A percentile compares a stretch with the other conserved stretches of the same genome.
Evolutionary conservation across 2,888 invertebrate species (phyloP).

Genomic region (Caenorhabditis angaria): DNA sequence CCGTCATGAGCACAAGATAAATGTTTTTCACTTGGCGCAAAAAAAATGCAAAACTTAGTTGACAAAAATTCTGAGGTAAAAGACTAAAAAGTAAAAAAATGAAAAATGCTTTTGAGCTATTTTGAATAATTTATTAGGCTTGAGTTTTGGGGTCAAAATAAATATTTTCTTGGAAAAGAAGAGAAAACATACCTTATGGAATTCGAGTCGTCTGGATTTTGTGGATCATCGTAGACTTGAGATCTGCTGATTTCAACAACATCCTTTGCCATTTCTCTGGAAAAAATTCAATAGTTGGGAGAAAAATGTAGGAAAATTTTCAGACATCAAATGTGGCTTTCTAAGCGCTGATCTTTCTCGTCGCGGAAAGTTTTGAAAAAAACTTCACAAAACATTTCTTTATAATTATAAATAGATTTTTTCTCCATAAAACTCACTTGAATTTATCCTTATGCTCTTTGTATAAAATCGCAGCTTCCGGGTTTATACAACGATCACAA

Average conservation of each 20-base stretch:
- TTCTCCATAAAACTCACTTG: constrained; percentile 32
- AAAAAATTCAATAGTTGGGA: constrained; percentile 9
- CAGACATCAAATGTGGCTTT: no score
- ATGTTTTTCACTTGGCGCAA: background rate
- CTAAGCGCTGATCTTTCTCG: no score
- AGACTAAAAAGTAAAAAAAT: background rate
- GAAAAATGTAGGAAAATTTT: background rate
- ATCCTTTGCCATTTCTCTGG: constrained; percentile 38
- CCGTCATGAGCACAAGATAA: no score
- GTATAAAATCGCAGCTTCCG: constrained; percentile 59
- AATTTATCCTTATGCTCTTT: constrained; percentile 52
- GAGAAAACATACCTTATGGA: constrained; percentile 22
- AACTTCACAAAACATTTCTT: background rate
- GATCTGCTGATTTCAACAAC: constrained; percentile 44
- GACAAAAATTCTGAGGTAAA: no score
- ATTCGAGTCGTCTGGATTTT: constrained; percentile 19
- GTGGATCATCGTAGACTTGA: constrained; percentile 43
- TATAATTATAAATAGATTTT: constrained; percentile 3
- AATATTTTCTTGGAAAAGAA: background rate
- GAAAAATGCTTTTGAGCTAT: background rate
- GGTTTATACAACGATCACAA: constrained; percentile 44
- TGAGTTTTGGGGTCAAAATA: background rate
- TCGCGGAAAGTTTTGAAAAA: background rate
- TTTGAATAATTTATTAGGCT: background rate
- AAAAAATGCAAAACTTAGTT: background rate